Conservation (phyloP, 2,888 invertebrate genomes). For the Calephelis perditalis region DNA sequence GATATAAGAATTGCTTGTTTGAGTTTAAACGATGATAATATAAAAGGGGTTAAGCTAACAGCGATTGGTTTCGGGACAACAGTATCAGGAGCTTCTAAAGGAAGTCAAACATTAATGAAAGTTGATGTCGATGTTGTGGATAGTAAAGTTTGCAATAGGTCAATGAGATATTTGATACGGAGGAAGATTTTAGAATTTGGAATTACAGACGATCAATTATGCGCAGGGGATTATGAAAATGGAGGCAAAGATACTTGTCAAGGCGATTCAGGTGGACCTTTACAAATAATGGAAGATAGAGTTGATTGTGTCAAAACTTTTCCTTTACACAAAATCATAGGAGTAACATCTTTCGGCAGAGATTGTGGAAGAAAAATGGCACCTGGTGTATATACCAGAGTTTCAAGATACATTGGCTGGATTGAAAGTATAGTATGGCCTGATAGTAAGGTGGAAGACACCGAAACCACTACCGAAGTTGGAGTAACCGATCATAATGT, state of each 20-base stretch:
- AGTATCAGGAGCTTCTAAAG: constrained; percentile 50
- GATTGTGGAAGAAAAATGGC: constrained; percentile 72
- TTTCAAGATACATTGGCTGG: constrained; percentile 66
- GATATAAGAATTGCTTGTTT: constrained; percentile 81
- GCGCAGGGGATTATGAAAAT: constrained; percentile 65
- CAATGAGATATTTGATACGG: constrained; percentile 57
- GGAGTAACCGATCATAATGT: too few species aligned
- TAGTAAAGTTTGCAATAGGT: constrained; percentile 49
- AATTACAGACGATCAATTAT: constrained; percentile 55
- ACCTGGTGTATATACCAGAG: constrained; percentile 72
- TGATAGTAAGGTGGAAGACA: constrained; percentile 12
- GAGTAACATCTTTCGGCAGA: constrained; percentile 74
- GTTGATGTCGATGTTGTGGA: constrained; percentile 62
- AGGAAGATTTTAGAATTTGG: constrained; percentile 52
- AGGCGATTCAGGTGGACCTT: constrained; percentile 70
- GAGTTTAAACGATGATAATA: constrained; percentile 41
- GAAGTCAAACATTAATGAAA: constrained; percentile 68
- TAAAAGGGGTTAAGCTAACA: constrained; percentile 53
- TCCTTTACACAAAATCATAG: constrained; percentile 64
- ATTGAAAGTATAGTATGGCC: constrained; percentile 73
- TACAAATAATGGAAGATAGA: constrained; percentile 56
- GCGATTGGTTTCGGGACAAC: constrained; percentile 82
- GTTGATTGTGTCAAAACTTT: constrained; percentile 57
- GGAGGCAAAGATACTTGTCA: constrained; percentile 71
- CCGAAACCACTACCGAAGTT: too few species aligned